A percentile compares a stretch with the other conserved stretches of the same genome.
These are phyloP conservation scores for Corythoichthys haematopterus DNA, from an alignment of 2,113 vertebrate species.

Conservation along the genomic window DNA sequence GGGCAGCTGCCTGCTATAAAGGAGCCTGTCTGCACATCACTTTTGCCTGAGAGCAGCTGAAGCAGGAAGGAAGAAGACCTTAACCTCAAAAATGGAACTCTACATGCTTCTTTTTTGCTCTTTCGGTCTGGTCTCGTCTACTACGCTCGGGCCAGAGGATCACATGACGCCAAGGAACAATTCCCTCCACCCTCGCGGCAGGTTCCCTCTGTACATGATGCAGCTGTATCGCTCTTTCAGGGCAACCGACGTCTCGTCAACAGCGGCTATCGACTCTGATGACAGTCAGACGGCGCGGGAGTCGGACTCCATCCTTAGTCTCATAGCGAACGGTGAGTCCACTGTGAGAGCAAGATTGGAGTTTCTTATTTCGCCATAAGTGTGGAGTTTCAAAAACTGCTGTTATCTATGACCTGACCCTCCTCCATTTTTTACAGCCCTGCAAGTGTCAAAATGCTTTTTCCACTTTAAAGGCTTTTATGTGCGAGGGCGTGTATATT, in stretches of 20 bases:
- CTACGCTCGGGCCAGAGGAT: constrained; percentile 1
- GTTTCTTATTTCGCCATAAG: neutral
- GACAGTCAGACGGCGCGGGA: constrained; percentile 40
- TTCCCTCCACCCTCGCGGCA: constrained; percentile 20
- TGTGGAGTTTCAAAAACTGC: constrained; percentile 19
- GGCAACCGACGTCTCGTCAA: constrained; percentile 16
- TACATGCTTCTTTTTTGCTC: constrained; percentile 17
- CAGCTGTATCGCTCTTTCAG: constrained; percentile 76
- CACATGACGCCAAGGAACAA: constrained; percentile 24
- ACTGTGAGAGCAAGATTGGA: neutral
- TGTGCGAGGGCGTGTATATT: constrained; percentile 73
- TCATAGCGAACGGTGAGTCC: constrained; percentile 77
- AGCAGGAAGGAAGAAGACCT: constrained; percentile 36
- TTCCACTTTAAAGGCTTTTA: constrained; percentile 76
- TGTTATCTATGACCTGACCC: constrained; percentile 63
- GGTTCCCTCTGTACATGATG: constrained; percentile 79
- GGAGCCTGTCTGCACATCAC: constrained; percentile 55
- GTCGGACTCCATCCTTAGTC: constrained; percentile 74
- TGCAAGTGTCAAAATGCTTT: constrained; percentile 69
- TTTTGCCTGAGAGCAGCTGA: constrained; percentile 46
- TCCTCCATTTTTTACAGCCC: constrained; percentile 60
- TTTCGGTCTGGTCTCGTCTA: constrained; percentile 10
- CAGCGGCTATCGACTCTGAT: constrained; percentile 21
- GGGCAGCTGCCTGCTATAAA: constrained; percentile 77
- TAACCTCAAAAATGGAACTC: constrained; percentile 24